Percentiles rank a stretch among this genome's conserved stretches.
phyloP scores from a whole-genome alignment of 2,888 invertebrate species.

The Nemapogon koenigi region DNA sequence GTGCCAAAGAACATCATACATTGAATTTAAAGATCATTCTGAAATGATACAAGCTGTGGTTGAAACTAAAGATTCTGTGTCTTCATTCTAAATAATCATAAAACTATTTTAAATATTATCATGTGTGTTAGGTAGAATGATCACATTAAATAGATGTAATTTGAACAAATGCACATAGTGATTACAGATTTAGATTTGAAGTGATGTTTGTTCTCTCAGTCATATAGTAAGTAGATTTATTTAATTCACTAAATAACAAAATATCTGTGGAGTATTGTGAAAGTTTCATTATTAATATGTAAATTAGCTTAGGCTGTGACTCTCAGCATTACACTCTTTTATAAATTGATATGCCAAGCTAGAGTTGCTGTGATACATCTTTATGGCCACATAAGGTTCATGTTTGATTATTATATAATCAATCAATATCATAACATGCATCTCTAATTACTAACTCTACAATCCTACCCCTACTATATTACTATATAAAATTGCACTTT shows the following conservation, averaged over 20 bases:
- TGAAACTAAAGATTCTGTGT: no score
- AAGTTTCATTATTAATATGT: conserved; percentile 31
- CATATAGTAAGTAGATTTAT: no score
- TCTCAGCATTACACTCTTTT: conserved; percentile 54
- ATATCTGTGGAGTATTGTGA: no score
- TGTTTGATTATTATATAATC: conserved; percentile 38
- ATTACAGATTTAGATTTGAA: conserved; percentile 35
- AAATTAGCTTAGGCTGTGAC: conserved; percentile 58
- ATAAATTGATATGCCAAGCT: conserved; percentile 58
- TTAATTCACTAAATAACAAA: no score
- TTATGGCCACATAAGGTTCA: conserved; percentile 53
- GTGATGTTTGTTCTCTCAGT: conserved; percentile 45
- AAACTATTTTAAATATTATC: no score
- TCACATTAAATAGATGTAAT: conserved; percentile 12
- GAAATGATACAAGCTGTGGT: no score
- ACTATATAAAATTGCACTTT: no score
- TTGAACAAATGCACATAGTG: conserved; percentile 32
- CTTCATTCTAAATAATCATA: no score
- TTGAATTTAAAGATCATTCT: no score
- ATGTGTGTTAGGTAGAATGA: conserved; percentile 10
- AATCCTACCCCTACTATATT: no score
- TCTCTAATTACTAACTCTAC: no score
- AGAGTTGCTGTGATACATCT: conserved; percentile 63
- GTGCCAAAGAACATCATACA: no score
- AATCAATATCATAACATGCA: conserved; percentile 21